Evolutionary conservation across 2,797 vertebrate species (phyloP), one percentile per base, ranked within the genome.

Genomic region (Trematomus bernacchii): DNA sequence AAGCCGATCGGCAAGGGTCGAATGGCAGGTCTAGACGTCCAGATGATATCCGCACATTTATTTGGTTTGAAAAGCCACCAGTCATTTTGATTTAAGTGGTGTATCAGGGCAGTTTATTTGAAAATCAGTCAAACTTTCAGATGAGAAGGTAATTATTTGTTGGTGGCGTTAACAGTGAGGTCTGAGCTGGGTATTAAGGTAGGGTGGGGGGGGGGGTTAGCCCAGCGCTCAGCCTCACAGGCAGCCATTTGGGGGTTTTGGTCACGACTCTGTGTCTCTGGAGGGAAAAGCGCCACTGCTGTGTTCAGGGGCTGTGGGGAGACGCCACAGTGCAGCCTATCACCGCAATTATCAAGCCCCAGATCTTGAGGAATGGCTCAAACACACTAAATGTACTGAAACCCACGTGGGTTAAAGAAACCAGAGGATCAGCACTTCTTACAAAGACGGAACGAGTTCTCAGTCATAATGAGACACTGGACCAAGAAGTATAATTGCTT

Each of bases 261-360:
- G 92, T 92, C 83, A 84, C 86, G 92, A 93, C 93, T 92, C 30
- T 3, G 76, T 84, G 94, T 94, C 94, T 94, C 93, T 91, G 80
- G 89, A 63, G 87, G 86, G 77, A 55, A 87, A 79, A 84, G 58
- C 43, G 21, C 70, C 78, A 71, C 79, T 54, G 82, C 64, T 81
- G 74, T 58, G 11, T 67, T 46, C 50, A 67, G 85, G 71, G 62
- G 63, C 77, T 73, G 82, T 37, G n/a, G 86, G 87, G 84, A 83
- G 63, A 89, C 23, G 53, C 85, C 80, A 75, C 86, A 77, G 57
- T 61, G 76, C 55, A 80, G 85, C 85, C 48, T 1, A n/a, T 76
- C 77, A 80, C 92, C 87, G 79, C 92, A 93, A 90, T 89, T 90
- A 91, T 88, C 77, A 82, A 81, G 40, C 71, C 64, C 72, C 54